These are phyloP conservation scores for Hippocampus guttulatus DNA, from an alignment of 2,113 vertebrate species.

Conservation along the genomic window DNA sequence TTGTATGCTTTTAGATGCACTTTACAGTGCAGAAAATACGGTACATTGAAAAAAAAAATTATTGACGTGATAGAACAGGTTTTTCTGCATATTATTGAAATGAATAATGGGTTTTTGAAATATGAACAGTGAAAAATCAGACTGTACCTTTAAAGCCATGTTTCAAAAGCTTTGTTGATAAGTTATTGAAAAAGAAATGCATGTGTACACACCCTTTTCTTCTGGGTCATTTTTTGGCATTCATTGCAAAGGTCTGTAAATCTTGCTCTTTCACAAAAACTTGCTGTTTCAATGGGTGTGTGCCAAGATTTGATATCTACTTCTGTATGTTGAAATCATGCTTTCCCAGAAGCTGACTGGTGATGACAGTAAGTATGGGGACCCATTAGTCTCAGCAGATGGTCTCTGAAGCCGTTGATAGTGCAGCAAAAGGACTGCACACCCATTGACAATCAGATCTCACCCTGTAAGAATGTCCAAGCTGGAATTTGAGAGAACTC, in stretches of 20 bases:
- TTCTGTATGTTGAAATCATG: neutral
- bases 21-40: too few species aligned
- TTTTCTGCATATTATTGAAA: too few species aligned
- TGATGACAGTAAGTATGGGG: slow-evolving; percentile 29
- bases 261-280: neutral
- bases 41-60: too few species aligned
- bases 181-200: neutral
- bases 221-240: neutral
- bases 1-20: too few species aligned
- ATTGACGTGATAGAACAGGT: too few species aligned
- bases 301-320: neutral
- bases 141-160: neutral
- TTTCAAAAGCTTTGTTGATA: neutral
- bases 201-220: neutral
- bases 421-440: slow-evolving; percentile 28
- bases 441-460: slow-evolving; percentile 17
- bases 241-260: neutral
- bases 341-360: slow-evolving; percentile 34
- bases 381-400: slow-evolving; percentile 40
- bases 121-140: too few species aligned
- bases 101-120: too few species aligned
- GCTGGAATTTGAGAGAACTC: slow-evolving; percentile 22
- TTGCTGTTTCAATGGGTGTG: neutral
- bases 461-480: slow-evolving; percentile 7
- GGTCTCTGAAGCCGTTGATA: slow-evolving; percentile 28